Conservation (phyloP, 2,113 vertebrate genomes). For the Orientallactaga bullata region DNA sequence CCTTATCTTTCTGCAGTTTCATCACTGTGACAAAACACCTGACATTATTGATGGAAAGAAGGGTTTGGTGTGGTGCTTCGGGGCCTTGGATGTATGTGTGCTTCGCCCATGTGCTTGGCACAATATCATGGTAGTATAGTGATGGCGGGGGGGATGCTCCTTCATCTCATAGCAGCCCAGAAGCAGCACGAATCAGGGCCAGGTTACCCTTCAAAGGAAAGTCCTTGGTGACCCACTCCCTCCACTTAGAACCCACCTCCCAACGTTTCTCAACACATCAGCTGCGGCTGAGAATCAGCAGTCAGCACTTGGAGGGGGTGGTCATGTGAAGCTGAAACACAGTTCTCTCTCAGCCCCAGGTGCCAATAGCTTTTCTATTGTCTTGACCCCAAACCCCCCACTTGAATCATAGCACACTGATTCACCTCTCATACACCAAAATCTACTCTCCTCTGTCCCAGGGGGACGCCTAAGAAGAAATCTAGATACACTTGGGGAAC, state of each 20-base stretch:
- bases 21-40: neutral
- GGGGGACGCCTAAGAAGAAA: neutral
- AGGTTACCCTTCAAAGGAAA: neutral
- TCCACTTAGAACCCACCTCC: too few species aligned
- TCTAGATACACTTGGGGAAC: conserved; percentile 34
- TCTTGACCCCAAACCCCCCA: neutral
- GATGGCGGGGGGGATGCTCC: too few species aligned
- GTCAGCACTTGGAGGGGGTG: too few species aligned
- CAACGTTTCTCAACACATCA: too few species aligned
- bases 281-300: too few species aligned
- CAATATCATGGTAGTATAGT: neutral
- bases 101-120: neutral
- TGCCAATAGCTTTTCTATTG: neutral
- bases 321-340: too few species aligned
- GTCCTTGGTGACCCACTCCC: too few species aligned
- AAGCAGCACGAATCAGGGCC: neutral
- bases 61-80: neutral
- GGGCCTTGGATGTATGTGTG: neutral
- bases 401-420: neutral
- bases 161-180: neutral
- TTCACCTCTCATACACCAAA: neutral
- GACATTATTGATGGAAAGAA: neutral
- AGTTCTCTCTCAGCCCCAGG: neutral
- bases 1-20: neutral
- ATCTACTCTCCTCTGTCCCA: neutral